Conservation (phyloP, 2,113 vertebrate genomes). For the Stomatorhinus ivindoensis region DNA sequence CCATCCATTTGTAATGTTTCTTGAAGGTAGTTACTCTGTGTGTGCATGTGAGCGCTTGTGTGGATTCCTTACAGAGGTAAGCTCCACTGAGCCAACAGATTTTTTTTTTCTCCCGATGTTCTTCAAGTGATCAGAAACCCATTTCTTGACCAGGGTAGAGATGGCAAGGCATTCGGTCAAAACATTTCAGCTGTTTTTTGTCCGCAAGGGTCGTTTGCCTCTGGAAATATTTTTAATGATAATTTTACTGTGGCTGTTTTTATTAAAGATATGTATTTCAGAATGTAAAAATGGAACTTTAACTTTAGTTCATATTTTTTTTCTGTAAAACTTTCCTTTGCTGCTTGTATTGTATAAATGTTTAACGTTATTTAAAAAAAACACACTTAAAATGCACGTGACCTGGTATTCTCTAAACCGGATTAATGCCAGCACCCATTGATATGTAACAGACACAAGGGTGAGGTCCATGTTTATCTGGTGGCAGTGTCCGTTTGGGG, state of each 20-base stretch:
- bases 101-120: not conserved
- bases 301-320: not conserved
- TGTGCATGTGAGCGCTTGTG: not conserved
- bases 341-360: not conserved
- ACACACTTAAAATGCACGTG: not conserved
- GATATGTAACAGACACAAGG: not conserved
- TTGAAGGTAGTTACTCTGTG: not conserved
- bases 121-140: not conserved
- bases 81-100: not conserved
- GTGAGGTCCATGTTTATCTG: not conserved
- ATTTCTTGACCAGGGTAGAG: not conserved
- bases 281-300: not conserved
- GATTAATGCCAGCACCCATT: not conserved
- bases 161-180: not conserved
- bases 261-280: not conserved
- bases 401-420: not conserved
- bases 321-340: not conserved
- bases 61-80: not conserved
- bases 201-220: not conserved
- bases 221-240: not conserved
- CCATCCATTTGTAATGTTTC: not conserved
- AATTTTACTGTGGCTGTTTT: conserved; percentile 1
- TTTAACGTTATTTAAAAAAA: not conserved
- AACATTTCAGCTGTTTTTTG: not conserved
- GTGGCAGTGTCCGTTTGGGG: not conserved